Conservation (phyloP, 2,888 invertebrate species). For the Philhelius pedissequus region DNA sequence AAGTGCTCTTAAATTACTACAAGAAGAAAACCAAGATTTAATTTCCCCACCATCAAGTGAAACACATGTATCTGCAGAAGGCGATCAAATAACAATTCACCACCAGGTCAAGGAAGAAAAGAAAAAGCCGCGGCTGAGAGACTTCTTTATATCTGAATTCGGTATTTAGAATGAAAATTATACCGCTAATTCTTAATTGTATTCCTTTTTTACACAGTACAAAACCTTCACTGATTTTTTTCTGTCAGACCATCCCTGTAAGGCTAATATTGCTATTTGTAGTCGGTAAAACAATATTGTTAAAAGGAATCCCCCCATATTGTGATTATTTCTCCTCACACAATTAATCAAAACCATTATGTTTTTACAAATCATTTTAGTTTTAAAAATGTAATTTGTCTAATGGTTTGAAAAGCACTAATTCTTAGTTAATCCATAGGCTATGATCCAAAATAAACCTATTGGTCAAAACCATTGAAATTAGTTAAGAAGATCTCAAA, state of each 20-base stretch:
- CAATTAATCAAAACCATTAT: not conserved
- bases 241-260: constrained; percentile 3
- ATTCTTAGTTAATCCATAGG: too few species aligned
- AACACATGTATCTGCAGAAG: constrained; percentile 77
- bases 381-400: not conserved
- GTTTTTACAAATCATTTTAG: not conserved
- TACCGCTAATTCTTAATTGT: constrained; percentile 45
- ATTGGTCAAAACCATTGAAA: too few species aligned
- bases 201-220: constrained; percentile 12
- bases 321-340: constrained; percentile 5
- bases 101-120: constrained; percentile 87
- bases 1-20: constrained; percentile 75
- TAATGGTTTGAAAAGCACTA: not conserved
- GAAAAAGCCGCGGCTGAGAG: constrained; percentile 91
- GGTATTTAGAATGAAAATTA: constrained; percentile 80
- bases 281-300: constrained; percentile 5
- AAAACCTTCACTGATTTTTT: not conserved
- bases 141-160: constrained; percentile 91
- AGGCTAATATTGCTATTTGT: constrained; percentile 52
- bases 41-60: constrained; percentile 74
- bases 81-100: constrained; percentile 80
- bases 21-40: constrained; percentile 75
- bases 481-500: too few species aligned
- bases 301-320: constrained; percentile 8
- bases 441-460: too few species aligned